These are phyloP conservation scores for Eudasyphora cyanicolor DNA, from an alignment of 2,888 invertebrate species.

Conservation along the genomic window DNA sequence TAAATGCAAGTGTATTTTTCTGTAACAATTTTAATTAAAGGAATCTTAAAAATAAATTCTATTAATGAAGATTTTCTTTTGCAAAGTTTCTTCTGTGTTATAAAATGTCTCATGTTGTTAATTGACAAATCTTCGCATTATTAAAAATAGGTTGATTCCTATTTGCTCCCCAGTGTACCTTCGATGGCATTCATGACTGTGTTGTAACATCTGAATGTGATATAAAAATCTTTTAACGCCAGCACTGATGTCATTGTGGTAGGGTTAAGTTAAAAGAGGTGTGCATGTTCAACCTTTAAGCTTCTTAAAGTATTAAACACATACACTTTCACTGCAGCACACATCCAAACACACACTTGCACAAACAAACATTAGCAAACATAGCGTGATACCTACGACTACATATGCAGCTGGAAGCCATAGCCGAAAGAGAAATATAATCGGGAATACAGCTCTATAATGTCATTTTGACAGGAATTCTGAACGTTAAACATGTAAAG, in stretches of 20 bases:
- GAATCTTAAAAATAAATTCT: too few species aligned
- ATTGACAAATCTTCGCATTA: too few species aligned
- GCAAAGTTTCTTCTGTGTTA: too few species aligned
- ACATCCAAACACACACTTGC: background rate
- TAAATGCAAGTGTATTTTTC: too few species aligned
- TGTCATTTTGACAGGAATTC: constrained; percentile 46
- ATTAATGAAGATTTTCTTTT: too few species aligned
- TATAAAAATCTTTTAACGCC: background rate
- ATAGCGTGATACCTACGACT: too few species aligned
- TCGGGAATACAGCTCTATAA: constrained; percentile 34
- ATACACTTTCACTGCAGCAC: background rate
- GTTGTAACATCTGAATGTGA: constrained; percentile 9
- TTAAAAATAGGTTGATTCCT: too few species aligned
- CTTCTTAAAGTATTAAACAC: constrained; percentile 37
- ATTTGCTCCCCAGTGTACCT: too few species aligned
- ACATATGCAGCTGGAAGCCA: too few species aligned
- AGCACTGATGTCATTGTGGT: constrained; percentile 13
- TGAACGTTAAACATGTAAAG: constrained; percentile 34
- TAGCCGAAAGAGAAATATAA: background rate
- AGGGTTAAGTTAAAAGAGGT: background rate
- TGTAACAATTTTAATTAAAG: too few species aligned
- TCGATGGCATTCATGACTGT: too few species aligned
- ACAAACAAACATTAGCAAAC: background rate
- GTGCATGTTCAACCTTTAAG: constrained; percentile 25
- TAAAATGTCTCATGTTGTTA: too few species aligned